Evolutionary conservation across 2,888 invertebrate genomes (phyloP), one percentile per base, ranked within the genome.

Genomic region (Sericinus montela): DNA sequence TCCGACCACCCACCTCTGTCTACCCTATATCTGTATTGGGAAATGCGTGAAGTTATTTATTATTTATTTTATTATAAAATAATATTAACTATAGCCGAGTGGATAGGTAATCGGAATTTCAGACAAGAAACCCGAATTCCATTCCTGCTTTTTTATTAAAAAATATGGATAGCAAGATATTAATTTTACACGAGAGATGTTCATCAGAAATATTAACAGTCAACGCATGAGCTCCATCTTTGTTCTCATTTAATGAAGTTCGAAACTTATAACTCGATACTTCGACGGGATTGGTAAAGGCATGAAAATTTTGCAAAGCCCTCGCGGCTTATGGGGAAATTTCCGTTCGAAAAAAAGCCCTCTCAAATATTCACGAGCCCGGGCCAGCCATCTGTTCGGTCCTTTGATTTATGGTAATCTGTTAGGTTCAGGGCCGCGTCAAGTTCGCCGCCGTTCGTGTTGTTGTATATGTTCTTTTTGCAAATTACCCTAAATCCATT

Each of bases 401-500:
- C 35, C 38, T 41, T 40, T 54, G 52, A 54, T 52, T 54, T 54
- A 54, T 54, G 52, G 39, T 54, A 52, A 54, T 54, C 50, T 48
- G 47, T 43, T 46, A 42, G 47, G 41, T 35, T 40, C 45, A 36
- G 54, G 49, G 57, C 14, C 32, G 42, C 36, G 40, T 42, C 46
- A 47, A 35, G 40, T 40, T 41, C 16, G 47, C 41, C 41, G 29
- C 47, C 47, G 41, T 32, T 48, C 38, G 37, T 30, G 14, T 32
- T 38, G 32, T 40, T 45, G 39, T 35, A 32, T 11, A 0, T n/a
- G 30, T 14, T 37, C n/a, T 29, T 34, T 30, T 34, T 11, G 13
- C 34, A 34, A 43, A 38, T 25, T 7, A 28, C 25, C 38, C 19
- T 13, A 25, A 38, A 25, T 32, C 11, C 11, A 13, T 38, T 38